Evolutionary conservation across 2,888 invertebrate genomes (phyloP), one percentile per base, ranked within the genome.

Genomic region (Trichopria drosophilae): DNA sequence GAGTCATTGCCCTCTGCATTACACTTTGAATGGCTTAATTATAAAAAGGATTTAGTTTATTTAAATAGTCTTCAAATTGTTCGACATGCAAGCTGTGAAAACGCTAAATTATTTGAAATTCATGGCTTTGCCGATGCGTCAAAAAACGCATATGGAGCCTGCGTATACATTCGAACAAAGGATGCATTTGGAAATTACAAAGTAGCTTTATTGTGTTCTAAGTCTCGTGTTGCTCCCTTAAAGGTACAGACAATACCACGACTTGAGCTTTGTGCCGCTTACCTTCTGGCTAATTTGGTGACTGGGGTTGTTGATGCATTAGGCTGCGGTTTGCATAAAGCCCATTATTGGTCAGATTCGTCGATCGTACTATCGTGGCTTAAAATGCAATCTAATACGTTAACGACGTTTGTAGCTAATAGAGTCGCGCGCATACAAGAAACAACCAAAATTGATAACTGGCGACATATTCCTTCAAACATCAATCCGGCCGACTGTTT

Each of bases 311-410:
- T 31, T 15, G 7, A 29, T 13, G 18, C 18, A 3, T 6, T 51
- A 16, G 7, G 22, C 12, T 5, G 31, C 1, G 23, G 13, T 3
- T 35, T 54, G 1, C 24, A 47, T 19, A 31, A 22, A 10, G 5
- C 46, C 3, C 42, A 39, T n/a, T 41, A 34, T 1, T 61, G 53
- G 52, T 31, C 57, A 6, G 62, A 65, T 24, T 63, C 64, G 3
- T 46, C 31, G 5, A 43, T n/a, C n/a, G n/a, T n/a, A n/a, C n/a
- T n/a, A n/a, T n/a, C n/a, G n/a, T n/a, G n/a, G n/a, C n/a, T n/a
- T 46, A 46, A 46, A 37, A 29, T 15, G 3, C 29, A 16, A 12
- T 24, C 37, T 4, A 15, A 36, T 2, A 19, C 16, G 3, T 13
- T 26, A 22, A 12, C 24, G 12, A 37, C 37, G 2, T 46, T 36